phyloP scores from a whole-genome alignment of 2,888 invertebrate species.

The Drosophila falleni region DNA sequence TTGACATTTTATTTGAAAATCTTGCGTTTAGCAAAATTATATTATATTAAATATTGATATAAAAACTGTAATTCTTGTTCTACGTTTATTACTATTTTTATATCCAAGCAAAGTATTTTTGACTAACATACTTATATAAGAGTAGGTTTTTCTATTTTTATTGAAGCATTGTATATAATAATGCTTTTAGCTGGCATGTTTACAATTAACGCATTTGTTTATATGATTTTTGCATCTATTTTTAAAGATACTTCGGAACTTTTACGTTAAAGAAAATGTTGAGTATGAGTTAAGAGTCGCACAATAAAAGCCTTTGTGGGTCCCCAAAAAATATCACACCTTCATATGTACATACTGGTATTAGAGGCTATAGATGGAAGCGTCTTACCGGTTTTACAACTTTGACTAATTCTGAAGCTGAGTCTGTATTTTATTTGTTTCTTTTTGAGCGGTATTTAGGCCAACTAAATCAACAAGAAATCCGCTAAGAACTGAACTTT shows the following conservation, averaged over 20 bases:
- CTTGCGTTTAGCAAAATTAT: too few species aligned
- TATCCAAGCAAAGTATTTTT: neutral
- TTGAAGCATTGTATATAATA: neutral
- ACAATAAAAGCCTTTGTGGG: slow-evolving; percentile 46
- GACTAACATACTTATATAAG: neutral
- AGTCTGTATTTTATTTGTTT: slow-evolving; percentile 32
- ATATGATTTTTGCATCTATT: neutral
- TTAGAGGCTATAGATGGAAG: slow-evolving; percentile 26
- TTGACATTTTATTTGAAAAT: neutral
- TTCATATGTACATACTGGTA: slow-evolving; percentile 10
- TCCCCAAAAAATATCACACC: slow-evolving; percentile 54
- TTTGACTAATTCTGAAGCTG: slow-evolving; percentile 62
- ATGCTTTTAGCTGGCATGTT: neutral
- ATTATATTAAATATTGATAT: too few species aligned
- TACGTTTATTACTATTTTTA: neutral
- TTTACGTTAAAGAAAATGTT: neutral
- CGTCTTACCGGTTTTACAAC: slow-evolving; percentile 56
- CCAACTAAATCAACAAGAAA: slow-evolving; percentile 48
- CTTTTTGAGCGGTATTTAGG: slow-evolving; percentile 52
- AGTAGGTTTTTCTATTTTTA: neutral
- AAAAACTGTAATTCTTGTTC: too few species aligned
- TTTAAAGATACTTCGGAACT: neutral
- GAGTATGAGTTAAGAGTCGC: neutral
- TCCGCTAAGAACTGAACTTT: slow-evolving; percentile 52
- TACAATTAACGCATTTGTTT: slow-evolving; percentile 1